Base-by-base conservation (phyloP, 2,113 vertebrate genomes). In the Labeo rohita region DNA sequence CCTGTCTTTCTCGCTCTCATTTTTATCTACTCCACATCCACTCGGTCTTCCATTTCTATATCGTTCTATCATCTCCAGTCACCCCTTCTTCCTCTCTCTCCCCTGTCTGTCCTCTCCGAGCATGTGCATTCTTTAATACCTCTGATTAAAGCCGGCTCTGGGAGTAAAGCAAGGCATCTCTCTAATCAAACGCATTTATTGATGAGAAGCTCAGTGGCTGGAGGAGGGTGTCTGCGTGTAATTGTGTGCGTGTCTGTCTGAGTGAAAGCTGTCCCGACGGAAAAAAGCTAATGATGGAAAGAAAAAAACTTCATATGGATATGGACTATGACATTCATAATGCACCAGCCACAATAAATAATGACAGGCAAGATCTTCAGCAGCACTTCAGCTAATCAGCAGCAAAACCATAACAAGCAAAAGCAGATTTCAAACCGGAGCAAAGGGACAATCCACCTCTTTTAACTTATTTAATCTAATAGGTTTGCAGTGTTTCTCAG, bases 131-230 rank as follows among this genome's bases (percentile, higher is more conserved):
- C 88, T 87, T 47, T 85, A 90, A 90, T 80, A 70, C 56, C 63
- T 59, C 77, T 92, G 88, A 92, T 91, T 85, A 85, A 72, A 91
- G 83, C 81, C 84, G 84, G 85, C 73, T 65, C 80, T 50, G 28
- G 85, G 85, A 87, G 72, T 75, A 80, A 88, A 89, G 47, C 63
- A 80, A 83, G 23, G 79, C 66, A 56, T 74, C 23, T n/a, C 68
- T 77, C 68, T 80, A 83, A 88, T 88, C 84, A 79, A 75, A 65
- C 61, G 68, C 63, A 80, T 80, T 87, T 90, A 80, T 74, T 86
- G 77, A 73, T 79, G 72, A 45, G 83, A 65, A 21, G 74, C 66
- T 83, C 74, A 47, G 50, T 89, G 89, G 89, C 73, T 61, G 83
- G 87, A 84, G 79, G 59, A 59, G n/a, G 8, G 65, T 78, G 85